phyloP scores from a whole-genome alignment of 2,797 vertebrate species.

The Arctocebus calabarensis region DNA sequence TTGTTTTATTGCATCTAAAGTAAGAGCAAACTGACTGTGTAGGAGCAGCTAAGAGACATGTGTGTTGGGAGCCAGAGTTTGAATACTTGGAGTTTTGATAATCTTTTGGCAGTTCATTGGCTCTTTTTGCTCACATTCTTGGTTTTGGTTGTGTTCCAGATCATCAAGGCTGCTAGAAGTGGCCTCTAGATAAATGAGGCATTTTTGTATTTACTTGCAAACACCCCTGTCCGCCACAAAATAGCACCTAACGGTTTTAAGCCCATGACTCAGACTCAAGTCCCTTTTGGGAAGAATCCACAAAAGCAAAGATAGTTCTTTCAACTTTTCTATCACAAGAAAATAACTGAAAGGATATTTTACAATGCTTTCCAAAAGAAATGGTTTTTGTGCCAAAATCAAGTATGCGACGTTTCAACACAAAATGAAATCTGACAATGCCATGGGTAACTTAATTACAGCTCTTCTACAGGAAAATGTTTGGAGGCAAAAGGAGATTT shows the following conservation, averaged over 20 bases:
- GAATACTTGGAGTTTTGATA: constrained; percentile 23
- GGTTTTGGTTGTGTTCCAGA: constrained; percentile 13
- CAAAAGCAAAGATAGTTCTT: constrained; percentile 26
- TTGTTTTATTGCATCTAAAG: neutral
- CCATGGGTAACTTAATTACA: constrained; percentile 39
- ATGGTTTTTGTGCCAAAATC: constrained; percentile 57
- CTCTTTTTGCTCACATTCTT: neutral
- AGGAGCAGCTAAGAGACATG: neutral
- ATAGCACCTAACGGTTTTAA: neutral
- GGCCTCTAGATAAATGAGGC: neutral
- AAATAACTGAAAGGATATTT: constrained; percentile 54
- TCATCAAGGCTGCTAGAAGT: neutral
- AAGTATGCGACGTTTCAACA: constrained; percentile 57
- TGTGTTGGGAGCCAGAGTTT: neutral
- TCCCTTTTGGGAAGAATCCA: neutral
- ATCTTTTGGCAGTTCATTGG: neutral
- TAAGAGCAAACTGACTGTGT: constrained; percentile 16
- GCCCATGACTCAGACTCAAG: neutral
- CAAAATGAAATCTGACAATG: constrained; percentile 59
- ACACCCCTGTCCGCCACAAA: neutral
- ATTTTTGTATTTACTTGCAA: neutral
- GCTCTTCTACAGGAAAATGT: neutral
- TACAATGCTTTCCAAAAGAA: constrained; percentile 62
- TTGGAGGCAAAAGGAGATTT: neutral
- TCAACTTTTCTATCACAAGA: constrained; percentile 29